Evolutionary conservation across 64 coral and sea anemone genomes (phyloP).

Genomic region (Porites lutea): DNA sequence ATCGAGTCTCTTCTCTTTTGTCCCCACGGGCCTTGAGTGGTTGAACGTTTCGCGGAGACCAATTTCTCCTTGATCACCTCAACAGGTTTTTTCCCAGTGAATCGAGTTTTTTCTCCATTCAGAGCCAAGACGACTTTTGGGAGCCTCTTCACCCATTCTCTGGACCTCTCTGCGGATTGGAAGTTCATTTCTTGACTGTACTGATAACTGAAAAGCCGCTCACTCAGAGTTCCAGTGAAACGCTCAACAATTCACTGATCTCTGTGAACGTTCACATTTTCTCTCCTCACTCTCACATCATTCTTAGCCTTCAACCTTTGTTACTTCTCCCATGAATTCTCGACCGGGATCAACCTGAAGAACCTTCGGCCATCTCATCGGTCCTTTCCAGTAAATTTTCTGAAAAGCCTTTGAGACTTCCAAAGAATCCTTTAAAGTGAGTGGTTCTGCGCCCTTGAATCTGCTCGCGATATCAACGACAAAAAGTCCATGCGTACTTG

Average conservation of each 20-base stretch:
- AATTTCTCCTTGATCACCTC: too few relatives aligned
- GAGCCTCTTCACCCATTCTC: too few relatives aligned
- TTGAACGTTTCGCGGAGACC: too few relatives aligned
- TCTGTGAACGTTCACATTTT: slow-evolving; percentile 17
- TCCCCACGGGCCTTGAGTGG: too few relatives aligned
- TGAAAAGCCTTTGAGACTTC: slow-evolving; percentile 45
- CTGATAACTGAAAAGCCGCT: slow-evolving; percentile 21
- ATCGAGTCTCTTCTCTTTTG: neutral
- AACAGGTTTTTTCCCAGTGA: too few relatives aligned
- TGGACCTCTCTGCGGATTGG: slow-evolving; percentile 2
- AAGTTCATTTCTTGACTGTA: slow-evolving; percentile 27
- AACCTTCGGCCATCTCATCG: slow-evolving; percentile 47
- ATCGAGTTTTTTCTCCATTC: too few relatives aligned
- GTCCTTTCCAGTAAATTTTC: slow-evolving; percentile 24
- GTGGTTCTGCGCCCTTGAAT: slow-evolving; percentile 52
- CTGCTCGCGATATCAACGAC: slow-evolving; percentile 42
- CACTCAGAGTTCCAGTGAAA: slow-evolving; percentile 2
- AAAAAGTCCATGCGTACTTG: too few relatives aligned
- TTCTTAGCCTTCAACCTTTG: neutral
- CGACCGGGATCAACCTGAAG: slow-evolving; percentile 63
- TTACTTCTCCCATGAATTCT: slow-evolving; percentile 55
- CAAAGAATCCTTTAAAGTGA: slow-evolving; percentile 21
- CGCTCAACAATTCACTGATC: slow-evolving; percentile 36
- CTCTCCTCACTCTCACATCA: slow-evolving; percentile 29
- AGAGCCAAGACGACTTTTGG: too few relatives aligned